Evolutionary conservation across 2,797 vertebrate genomes (phyloP).

Genomic region (Sebastes iracundus): DNA sequence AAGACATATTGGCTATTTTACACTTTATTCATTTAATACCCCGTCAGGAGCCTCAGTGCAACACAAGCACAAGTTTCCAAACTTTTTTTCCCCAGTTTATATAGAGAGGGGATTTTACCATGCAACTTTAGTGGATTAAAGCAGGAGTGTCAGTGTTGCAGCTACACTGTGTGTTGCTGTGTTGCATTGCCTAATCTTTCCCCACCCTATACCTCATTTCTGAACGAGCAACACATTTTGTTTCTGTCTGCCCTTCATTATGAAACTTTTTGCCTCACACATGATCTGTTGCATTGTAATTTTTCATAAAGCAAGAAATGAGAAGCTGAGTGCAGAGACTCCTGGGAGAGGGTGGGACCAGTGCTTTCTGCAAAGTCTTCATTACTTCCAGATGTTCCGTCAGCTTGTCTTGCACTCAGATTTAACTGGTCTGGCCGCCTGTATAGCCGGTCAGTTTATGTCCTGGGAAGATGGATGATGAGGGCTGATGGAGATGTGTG

Average conservation of each 20-base stretch:
- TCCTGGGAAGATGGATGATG: slow-evolving; percentile 12
- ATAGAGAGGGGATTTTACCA: neutral
- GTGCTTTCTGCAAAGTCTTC: slow-evolving; percentile 71
- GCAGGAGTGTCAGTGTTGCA: neutral
- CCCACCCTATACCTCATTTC: neutral
- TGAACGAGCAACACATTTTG: neutral
- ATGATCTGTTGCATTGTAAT: neutral
- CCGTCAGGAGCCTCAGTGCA: too few species aligned
- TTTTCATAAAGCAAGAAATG: neutral
- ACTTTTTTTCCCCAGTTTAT: too few species aligned
- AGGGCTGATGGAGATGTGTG: neutral
- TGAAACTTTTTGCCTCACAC: slow-evolving; percentile 14
- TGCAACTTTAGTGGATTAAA: slow-evolving; percentile 4
- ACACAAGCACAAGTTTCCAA: too few species aligned
- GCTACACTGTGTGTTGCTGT: neutral
- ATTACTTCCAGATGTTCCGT: slow-evolving; percentile 86
- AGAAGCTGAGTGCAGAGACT: neutral
- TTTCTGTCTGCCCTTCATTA: neutral
- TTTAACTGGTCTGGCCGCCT: slow-evolving; percentile 35
- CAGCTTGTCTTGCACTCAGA: slow-evolving; percentile 51
- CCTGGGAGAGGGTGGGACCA: slow-evolving; percentile 83
- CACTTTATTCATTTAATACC: too few species aligned
- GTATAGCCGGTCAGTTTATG: slow-evolving; percentile 9
- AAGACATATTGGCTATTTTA: too few species aligned
- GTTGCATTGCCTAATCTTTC: neutral